These are phyloP conservation scores for Pempheris klunzingeri DNA, from an alignment of 2,797 vertebrate genomes.

Conservation along the genomic window DNA sequence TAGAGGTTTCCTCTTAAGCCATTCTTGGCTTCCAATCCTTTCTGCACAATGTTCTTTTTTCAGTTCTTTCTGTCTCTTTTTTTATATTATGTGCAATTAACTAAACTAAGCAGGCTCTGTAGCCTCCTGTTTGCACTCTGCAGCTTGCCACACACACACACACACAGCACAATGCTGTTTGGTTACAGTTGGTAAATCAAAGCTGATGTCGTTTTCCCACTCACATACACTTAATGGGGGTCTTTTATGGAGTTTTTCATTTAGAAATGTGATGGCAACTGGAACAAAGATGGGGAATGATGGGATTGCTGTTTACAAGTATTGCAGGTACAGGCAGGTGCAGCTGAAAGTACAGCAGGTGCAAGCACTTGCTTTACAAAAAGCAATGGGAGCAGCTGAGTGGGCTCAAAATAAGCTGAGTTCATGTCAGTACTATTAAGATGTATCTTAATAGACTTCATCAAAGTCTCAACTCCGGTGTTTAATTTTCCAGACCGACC, in stretches of 20 bases:
- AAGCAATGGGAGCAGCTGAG: not conserved
- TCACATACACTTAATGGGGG: constrained; percentile 7
- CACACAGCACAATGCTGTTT: not conserved
- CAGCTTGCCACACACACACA: not conserved
- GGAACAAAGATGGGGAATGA: not conserved
- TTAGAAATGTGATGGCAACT: not conserved
- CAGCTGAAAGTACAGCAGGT: constrained; percentile 14
- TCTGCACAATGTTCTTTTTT: not conserved
- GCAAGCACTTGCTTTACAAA: not conserved
- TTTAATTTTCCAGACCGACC: not conserved
- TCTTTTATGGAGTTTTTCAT: constrained; percentile 13
- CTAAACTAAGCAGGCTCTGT: not conserved
- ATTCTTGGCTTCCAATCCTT: too few species aligned
- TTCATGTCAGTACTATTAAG: not conserved
- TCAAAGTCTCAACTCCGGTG: not conserved
- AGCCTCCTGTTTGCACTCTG: not conserved
- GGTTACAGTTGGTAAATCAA: constrained; percentile 15
- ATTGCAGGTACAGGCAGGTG: constrained; percentile 6
- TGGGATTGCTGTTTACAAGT: not conserved
- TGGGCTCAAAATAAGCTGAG: constrained; percentile 4
- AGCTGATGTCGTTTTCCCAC: constrained; percentile 7
- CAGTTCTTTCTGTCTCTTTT: too few species aligned
- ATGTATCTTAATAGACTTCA: not conserved
- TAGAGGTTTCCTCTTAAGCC: too few species aligned
- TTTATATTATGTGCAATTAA: too few species aligned